Conservation (phyloP, 1,140 invertebrate species). For the Ceratosolen fusciceps region DNA sequence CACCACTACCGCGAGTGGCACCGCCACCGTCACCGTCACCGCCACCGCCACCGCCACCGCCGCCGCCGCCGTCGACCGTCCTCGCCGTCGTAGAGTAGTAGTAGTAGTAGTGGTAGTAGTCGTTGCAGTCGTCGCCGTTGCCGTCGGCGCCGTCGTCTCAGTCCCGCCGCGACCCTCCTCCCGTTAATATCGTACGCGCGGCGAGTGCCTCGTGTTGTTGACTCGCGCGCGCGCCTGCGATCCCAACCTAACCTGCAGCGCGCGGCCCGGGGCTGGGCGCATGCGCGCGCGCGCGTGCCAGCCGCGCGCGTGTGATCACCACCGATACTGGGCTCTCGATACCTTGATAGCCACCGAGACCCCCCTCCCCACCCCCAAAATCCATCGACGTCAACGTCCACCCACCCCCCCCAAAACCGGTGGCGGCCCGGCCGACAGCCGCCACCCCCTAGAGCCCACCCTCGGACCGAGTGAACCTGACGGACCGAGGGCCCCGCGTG, state of each 20-base stretch:
- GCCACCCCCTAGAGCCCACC: not conserved
- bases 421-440: not conserved
- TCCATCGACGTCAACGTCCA: not conserved
- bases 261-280: constrained; percentile 32
- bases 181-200: constrained; percentile 57
- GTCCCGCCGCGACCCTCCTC: constrained; percentile 67
- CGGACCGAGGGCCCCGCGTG: not conserved
- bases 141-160: constrained; percentile 53
- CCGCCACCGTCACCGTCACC: not conserved
- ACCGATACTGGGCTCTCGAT: not conserved
- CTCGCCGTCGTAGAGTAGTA: no score
- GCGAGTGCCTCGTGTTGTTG: constrained; percentile 50
- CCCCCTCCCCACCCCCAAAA: not conserved
- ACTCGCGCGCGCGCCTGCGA: constrained; percentile 25
- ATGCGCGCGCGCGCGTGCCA: constrained; percentile 18
- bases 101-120: no score
- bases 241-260: constrained; percentile 18
- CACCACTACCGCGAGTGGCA: no score
- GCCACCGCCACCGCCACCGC: constrained; percentile 44
- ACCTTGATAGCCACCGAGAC: not conserved
- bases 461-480: not conserved
- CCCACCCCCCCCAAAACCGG: not conserved
- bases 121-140: not conserved
- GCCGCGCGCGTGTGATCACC: not conserved
- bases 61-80: not conserved